Base-by-base conservation (phyloP, 2,113 vertebrate genomes). In the Tricholaema leucomelas region DNA sequence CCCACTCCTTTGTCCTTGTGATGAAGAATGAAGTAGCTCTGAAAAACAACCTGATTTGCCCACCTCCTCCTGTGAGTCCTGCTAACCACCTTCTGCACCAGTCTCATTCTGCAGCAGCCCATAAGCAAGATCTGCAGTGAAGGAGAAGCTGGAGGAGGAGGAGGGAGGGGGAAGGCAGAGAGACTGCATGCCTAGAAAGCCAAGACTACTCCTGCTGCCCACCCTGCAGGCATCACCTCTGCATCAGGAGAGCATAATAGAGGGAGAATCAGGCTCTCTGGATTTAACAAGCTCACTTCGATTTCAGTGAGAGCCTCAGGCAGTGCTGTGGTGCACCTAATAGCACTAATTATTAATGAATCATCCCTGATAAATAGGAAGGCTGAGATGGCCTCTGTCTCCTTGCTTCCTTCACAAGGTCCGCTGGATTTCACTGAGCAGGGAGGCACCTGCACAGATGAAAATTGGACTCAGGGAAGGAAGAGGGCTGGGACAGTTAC, bases 261-360 rank as follows among this genome's bases (percentile, higher is more conserved):
- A 64, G n/a, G n/a, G 40, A 82, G 24, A 89, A 74, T 48, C 64
- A 85, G 88, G 71, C 75, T 30, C 64, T 88, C 56, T 23, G 38
- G 27, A 78, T 92, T 89, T 93, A 89, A 94, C 54, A 80, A 91
- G 48, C 58, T 87, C 87, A 28, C 42, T 94, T 91, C 55, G 75
- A 65, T 83, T 71, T 95, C 91, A 92, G 74, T 82, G 81, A 58
- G 44, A 65, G 75, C 75, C 61, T 92, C 69, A 40, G 93, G 96
- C 87, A 36, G 46, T 82, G 35, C 84, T 77, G 64, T 87, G 87
- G 40, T 61, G 48, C 64, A 74, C 72, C 75, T 91, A 85, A 95
- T 91, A 70, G 76, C 72, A 81, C 79, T 91, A 81, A 93, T 93
- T 92, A 83, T 92, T 89, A 94, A 85, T 92, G 81, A 92, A 89